Percentiles rank a stretch among this genome's conserved stretches.
phyloP scores from a whole-genome alignment of 2,797 vertebrate species.

The Sebastes hubbsi region DNA sequence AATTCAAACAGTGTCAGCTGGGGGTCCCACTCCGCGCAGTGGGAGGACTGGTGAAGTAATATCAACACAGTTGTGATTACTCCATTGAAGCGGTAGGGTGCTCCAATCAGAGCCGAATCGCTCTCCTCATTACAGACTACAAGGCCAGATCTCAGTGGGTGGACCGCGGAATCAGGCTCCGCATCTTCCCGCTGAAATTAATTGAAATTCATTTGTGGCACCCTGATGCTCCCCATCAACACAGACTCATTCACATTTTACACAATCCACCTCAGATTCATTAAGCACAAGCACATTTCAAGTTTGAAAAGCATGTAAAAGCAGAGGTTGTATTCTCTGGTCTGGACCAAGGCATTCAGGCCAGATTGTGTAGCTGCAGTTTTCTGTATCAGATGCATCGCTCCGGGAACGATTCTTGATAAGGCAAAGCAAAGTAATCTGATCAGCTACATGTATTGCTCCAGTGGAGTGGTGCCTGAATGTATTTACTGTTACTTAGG shows the following conservation, averaged over 20 bases:
- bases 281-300: constrained; percentile 24
- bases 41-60: constrained; percentile 60
- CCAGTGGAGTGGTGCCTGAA: not conserved
- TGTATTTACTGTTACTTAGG: not conserved
- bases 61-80: constrained; percentile 76
- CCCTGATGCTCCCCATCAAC: constrained; percentile 61
- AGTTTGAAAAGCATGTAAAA: constrained; percentile 14
- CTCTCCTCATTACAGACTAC: constrained; percentile 67
- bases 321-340: not conserved
- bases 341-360: not conserved
- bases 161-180: constrained; percentile 52
- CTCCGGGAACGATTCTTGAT: not conserved
- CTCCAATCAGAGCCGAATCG: constrained; percentile 69
- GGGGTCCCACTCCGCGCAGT: constrained; percentile 63
- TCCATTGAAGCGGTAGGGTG: constrained; percentile 64
- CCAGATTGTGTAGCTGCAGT: not conserved
- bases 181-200: constrained; percentile 62
- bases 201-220: constrained; percentile 68
- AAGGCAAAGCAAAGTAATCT: constrained; percentile 2
- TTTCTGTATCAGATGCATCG: not conserved
- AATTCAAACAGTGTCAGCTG: constrained; percentile 68
- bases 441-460: not conserved
- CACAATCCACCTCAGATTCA: constrained; percentile 15
- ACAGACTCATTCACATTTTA: constrained; percentile 45
- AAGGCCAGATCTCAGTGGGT: constrained; percentile 72